These are phyloP conservation scores for Rattus rattus DNA, from an alignment of 2,113 vertebrate genomes.

Conservation along the genomic window DNA sequence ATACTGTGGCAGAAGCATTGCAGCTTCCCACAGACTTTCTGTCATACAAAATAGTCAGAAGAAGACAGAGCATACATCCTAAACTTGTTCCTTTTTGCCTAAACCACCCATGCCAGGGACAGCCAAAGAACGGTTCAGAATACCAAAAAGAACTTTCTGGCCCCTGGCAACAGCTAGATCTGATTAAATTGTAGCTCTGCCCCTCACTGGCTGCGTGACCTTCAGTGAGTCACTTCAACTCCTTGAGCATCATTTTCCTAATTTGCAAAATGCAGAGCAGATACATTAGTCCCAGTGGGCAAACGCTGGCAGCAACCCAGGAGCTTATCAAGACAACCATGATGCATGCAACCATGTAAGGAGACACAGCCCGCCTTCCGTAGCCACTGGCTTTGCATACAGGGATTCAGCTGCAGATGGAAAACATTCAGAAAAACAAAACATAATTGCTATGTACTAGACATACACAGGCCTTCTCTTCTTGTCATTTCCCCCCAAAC, in stretches of 20 bases:
- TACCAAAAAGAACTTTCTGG: background rate
- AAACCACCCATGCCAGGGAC: background rate
- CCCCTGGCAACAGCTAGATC: background rate
- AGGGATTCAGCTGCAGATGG: background rate
- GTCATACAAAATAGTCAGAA: background rate
- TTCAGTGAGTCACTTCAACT: background rate
- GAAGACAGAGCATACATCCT: background rate
- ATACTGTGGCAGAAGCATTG: background rate
- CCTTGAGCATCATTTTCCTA: background rate
- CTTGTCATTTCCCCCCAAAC: background rate
- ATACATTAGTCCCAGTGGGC: background rate
- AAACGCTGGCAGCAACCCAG: background rate
- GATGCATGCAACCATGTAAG: background rate
- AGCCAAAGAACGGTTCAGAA: background rate
- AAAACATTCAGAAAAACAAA: background rate
- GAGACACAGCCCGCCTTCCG: background rate
- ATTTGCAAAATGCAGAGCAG: background rate
- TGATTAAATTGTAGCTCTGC: background rate
- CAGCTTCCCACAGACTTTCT: background rate
- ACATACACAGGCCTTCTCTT: background rate
- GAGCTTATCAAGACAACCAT: background rate
- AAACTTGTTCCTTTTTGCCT: background rate
- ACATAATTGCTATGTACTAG: background rate
- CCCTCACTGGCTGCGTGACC: background rate
- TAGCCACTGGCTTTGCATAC: background rate